phyloP scores from a whole-genome alignment of 1,140 invertebrate species.

The Cyclargus thomasi region DNA sequence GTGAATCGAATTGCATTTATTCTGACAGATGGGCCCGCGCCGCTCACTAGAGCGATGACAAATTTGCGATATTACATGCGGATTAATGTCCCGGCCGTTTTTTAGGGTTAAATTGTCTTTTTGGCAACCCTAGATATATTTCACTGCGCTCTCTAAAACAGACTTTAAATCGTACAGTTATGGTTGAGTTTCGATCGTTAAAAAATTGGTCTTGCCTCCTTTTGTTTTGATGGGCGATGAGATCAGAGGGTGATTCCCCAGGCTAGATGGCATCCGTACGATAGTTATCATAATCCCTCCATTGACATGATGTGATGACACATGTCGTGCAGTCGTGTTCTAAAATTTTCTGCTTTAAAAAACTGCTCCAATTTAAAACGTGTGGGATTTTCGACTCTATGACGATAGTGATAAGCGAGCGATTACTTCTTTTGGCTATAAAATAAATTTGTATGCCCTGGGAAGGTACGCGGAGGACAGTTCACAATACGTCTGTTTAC shows the following conservation, averaged over 20 bases:
- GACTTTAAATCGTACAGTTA: slow-evolving; percentile 25
- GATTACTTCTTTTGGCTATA: slow-evolving; percentile 25
- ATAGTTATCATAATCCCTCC: slow-evolving; percentile 75
- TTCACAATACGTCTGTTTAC: slow-evolving; percentile 56
- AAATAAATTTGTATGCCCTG: slow-evolving; percentile 40
- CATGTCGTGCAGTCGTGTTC: slow-evolving; percentile 69
- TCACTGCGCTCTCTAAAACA: slow-evolving; percentile 16
- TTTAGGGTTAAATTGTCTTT: slow-evolving; percentile 76
- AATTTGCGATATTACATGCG: slow-evolving; percentile 74
- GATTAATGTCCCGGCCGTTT: slow-evolving; percentile 73
- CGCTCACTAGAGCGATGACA: slow-evolving; percentile 59
- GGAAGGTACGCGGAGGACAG: slow-evolving; percentile 55
- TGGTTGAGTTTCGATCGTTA: slow-evolving; percentile 28
- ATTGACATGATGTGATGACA: slow-evolving; percentile 75
- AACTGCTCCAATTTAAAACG: slow-evolving; percentile 26
- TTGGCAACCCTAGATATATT: slow-evolving; percentile 48
- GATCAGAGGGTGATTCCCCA: slow-evolving; percentile 71
- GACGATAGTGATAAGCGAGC: slow-evolving; percentile 31
- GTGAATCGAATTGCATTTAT: slow-evolving; percentile 60
- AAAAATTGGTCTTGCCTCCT: slow-evolving; percentile 33
- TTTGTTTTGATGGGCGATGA: slow-evolving; percentile 47
- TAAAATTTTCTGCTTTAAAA: slow-evolving; percentile 62
- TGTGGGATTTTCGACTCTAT: slow-evolving; percentile 32
- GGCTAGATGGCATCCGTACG: slow-evolving; percentile 68
- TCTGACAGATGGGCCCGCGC: slow-evolving; percentile 60